Evolutionary conservation across 2,113 vertebrate genomes (phyloP).

Genomic region (Corvus hawaiiensis): DNA sequence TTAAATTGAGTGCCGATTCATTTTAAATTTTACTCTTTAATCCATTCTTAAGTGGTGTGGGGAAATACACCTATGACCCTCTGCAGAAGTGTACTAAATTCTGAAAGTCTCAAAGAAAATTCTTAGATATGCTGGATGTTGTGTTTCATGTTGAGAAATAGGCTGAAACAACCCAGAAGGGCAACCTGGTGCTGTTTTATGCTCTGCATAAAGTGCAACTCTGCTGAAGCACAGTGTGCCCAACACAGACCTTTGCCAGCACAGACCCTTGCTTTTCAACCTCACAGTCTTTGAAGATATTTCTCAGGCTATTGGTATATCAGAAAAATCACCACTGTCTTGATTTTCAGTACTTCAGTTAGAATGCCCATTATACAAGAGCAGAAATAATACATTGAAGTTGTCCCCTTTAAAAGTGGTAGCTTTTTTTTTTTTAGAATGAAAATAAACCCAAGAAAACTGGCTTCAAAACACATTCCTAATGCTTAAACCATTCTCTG

Average conservation of each 20-base stretch:
- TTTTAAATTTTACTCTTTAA: background rate
- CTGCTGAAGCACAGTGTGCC: background rate
- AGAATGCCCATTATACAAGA: background rate
- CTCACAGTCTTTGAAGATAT: background rate
- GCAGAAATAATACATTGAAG: background rate
- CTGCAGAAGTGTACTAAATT: background rate
- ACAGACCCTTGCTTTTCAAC: background rate
- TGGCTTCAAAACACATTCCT: slow-evolving; percentile 18
- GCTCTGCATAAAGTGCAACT: background rate
- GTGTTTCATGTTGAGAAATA: background rate
- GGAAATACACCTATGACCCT: background rate
- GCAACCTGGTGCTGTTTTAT: background rate
- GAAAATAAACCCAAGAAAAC: background rate
- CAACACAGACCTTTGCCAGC: background rate
- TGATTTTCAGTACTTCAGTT: background rate
- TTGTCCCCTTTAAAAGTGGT: background rate
- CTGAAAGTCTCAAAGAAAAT: background rate
- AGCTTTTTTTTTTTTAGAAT: background rate
- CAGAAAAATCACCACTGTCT: background rate
- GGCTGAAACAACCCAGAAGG: background rate
- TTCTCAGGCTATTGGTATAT: background rate
- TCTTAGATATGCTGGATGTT: background rate
- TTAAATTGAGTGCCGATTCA: background rate
- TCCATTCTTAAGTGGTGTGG: background rate
- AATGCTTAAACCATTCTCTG: background rate